phyloP scores from a whole-genome alignment of 2,888 invertebrate species.

The Phaedon cochleariae region DNA sequence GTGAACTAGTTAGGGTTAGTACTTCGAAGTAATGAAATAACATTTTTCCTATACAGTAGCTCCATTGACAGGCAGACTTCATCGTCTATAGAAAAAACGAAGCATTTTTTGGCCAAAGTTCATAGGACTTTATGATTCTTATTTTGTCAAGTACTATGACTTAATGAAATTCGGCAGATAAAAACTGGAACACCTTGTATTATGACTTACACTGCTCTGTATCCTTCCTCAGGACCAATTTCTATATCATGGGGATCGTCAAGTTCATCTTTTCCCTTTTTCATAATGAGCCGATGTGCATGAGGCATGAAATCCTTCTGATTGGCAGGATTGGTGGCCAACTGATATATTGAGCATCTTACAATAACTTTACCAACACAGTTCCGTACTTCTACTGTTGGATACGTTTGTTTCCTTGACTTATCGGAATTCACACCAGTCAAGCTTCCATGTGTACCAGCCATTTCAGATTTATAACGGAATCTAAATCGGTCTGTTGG shows the following conservation, averaged over 20 bases:
- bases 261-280: slow-evolving; percentile 65
- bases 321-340: slow-evolving; percentile 58
- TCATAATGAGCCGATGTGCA: slow-evolving; percentile 76
- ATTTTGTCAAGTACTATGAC: too few relatives aligned
- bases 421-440: slow-evolving; percentile 70
- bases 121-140: too few relatives aligned
- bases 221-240: slow-evolving; percentile 68
- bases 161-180: too few relatives aligned
- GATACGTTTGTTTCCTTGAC: slow-evolving; percentile 73
- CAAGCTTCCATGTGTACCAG: slow-evolving; percentile 84
- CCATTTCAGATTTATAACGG: slow-evolving; percentile 87
- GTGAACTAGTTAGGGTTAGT: too few relatives aligned
- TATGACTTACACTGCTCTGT: slow-evolving; percentile 69
- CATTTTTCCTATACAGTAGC: too few relatives aligned
- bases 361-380: slow-evolving; percentile 70
- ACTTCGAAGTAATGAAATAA: too few relatives aligned
- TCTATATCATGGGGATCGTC: slow-evolving; percentile 74
- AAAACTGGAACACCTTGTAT: neutral
- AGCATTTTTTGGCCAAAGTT: too few relatives aligned
- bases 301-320: slow-evolving; percentile 63
- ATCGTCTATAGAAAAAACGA: too few relatives aligned
- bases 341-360: slow-evolving; percentile 76
- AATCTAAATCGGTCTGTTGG: slow-evolving; percentile 84
- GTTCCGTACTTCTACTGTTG: slow-evolving; percentile 73
- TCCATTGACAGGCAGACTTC: too few relatives aligned